Conservation (phyloP, 2,888 invertebrate genomes). For the Spialia ferax region DNA sequence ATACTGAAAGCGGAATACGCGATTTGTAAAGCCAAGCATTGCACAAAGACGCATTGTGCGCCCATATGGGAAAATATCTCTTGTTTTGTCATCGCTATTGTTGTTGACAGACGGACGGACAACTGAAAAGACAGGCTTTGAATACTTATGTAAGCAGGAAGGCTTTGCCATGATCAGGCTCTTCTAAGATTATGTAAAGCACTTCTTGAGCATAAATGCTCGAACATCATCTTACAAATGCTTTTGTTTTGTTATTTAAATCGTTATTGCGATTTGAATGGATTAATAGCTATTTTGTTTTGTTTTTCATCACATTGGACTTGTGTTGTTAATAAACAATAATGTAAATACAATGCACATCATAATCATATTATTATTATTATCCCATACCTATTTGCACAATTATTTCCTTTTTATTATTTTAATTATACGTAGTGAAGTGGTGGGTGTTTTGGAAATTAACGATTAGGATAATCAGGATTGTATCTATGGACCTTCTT, state of each 20-base stretch:
- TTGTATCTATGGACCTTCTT: too few relatives aligned
- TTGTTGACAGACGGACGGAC: constrained; percentile 80
- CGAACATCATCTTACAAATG: constrained; percentile 48
- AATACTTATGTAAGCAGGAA: constrained; percentile 72
- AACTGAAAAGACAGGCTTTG: constrained; percentile 82
- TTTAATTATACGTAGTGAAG: too few relatives aligned
- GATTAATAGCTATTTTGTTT: constrained; percentile 18
- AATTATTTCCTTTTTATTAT: too few relatives aligned
- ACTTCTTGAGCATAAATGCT: constrained; percentile 45
- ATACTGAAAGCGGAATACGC: constrained; percentile 59
- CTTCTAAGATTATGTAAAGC: constrained; percentile 60
- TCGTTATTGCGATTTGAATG: constrained; percentile 41
- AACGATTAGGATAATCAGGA: too few relatives aligned
- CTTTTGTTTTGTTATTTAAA: constrained; percentile 50
- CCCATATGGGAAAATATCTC: constrained; percentile 83
- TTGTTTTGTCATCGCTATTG: constrained; percentile 83
- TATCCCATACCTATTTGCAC: too few relatives aligned
- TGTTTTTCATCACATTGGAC: too few relatives aligned
- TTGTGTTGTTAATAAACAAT: too few relatives aligned
- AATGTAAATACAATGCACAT: too few relatives aligned
- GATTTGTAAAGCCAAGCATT: constrained; percentile 60
- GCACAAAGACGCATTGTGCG: constrained; percentile 78
- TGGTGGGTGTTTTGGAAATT: too few relatives aligned
- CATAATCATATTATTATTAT: too few relatives aligned
- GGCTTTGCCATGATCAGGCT: constrained; percentile 55